Evolutionary conservation across 2,888 invertebrate species (phyloP).

Genomic region (Diloba caeruleocephala): DNA sequence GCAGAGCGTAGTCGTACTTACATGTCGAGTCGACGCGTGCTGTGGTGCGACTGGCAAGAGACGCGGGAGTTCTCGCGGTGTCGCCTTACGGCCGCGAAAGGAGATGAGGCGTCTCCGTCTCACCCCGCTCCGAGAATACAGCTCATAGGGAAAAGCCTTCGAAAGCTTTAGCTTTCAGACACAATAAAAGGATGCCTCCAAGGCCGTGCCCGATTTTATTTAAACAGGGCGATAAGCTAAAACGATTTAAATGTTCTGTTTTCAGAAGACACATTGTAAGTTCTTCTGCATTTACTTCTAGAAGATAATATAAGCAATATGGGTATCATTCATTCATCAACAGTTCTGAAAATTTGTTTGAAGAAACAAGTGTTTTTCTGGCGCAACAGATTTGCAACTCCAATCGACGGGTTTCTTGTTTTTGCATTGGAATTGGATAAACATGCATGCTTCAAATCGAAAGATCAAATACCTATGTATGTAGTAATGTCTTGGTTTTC

Average conservation of each 20-base stretch:
- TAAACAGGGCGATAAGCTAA: slow-evolving; percentile 30
- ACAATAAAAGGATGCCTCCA: slow-evolving; percentile 50
- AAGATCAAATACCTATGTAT: too few relatives aligned
- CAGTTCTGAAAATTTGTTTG: too few relatives aligned
- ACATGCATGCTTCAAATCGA: too few relatives aligned
- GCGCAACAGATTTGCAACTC: too few relatives aligned
- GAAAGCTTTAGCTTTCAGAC: slow-evolving; percentile 41
- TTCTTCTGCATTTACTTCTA: slow-evolving; percentile 11
- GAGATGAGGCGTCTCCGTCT: slow-evolving; percentile 74
- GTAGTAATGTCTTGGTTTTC: too few relatives aligned
- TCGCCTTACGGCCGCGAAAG: slow-evolving; percentile 88
- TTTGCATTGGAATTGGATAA: too few relatives aligned
- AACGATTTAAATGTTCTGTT: slow-evolving; percentile 12
- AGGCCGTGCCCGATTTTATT: slow-evolving; percentile 31
- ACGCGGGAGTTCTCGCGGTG: slow-evolving; percentile 76
- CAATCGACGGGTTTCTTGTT: too few relatives aligned
- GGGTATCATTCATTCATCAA: neutral
- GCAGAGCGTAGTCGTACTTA: slow-evolving; percentile 79
- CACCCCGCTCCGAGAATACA: slow-evolving; percentile 79
- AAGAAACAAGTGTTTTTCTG: too few relatives aligned
- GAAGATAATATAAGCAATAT: neutral
- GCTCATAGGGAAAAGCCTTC: slow-evolving; percentile 67
- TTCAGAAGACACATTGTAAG: neutral
- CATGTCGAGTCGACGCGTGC: slow-evolving; percentile 89
- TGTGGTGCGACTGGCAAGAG: slow-evolving; percentile 87